Conservation (phyloP, 2,888 invertebrate species). For the Meiosimyza platycephala region DNA sequence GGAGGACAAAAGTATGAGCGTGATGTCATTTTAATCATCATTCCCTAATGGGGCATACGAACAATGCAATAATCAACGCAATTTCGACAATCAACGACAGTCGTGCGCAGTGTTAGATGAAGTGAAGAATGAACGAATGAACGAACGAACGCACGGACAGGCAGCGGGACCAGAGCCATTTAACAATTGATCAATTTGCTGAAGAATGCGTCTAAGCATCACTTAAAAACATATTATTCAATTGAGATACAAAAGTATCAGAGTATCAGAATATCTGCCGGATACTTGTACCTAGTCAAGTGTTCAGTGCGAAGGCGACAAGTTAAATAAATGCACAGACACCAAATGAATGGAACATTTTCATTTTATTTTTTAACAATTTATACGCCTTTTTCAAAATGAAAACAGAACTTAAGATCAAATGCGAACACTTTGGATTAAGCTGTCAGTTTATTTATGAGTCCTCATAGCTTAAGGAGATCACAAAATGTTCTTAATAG, state of each 20-base stretch:
- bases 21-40: no score
- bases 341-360: neutral
- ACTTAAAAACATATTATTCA: constrained; percentile 62
- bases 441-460: neutral
- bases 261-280: constrained; percentile 20
- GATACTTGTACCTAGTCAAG: neutral
- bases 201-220: constrained; percentile 61
- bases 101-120: neutral
- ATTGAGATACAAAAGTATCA: constrained; percentile 46
- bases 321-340: constrained; percentile 20
- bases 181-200: constrained; percentile 59
- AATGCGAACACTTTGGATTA: constrained; percentile 19
- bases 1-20: no score
- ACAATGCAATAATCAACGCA: neutral
- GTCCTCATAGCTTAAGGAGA: neutral
- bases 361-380: no score
- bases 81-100: neutral
- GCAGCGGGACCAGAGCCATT: neutral
- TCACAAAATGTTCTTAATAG: neutral
- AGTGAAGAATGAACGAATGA: neutral
- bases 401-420: neutral
- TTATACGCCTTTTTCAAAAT: no score
- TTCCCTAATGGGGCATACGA: no score
- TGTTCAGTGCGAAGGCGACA: constrained; percentile 15
- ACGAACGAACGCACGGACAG: constrained; percentile 10